Percentiles rank a stretch among this genome's conserved stretches.
Conservation (phyloP, 2,888 invertebrate genomes). For the Cephalotes varians region DNA sequence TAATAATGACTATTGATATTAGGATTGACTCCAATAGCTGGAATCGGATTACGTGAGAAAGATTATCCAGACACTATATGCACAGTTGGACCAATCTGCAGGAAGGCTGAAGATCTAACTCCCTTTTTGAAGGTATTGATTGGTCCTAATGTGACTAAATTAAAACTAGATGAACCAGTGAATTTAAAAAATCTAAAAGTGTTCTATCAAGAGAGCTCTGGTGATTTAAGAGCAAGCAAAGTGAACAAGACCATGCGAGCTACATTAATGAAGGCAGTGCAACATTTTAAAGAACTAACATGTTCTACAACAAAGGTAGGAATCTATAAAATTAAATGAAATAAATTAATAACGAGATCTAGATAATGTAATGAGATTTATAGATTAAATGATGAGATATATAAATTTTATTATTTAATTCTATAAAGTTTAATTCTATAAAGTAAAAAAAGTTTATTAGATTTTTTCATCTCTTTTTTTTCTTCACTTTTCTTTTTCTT, state of each 20-base stretch:
- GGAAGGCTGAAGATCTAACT: conserved; percentile 92
- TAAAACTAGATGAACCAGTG: conserved; percentile 88
- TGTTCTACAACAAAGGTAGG: conserved; percentile 82
- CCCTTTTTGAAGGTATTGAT: conserved; percentile 91
- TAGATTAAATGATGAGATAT: no score
- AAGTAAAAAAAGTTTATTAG: background rate
- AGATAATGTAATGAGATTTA: no score
- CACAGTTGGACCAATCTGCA: conserved; percentile 93
- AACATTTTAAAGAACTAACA: conserved; percentile 84
- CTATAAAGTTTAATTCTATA: background rate
- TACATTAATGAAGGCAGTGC: conserved; percentile 87
- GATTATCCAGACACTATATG: conserved; percentile 89
- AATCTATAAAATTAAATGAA: no score
- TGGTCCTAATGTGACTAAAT: conserved; percentile 86
- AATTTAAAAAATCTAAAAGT: conserved; percentile 90
- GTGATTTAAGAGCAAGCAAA: conserved; percentile 91
- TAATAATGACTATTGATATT: background rate
- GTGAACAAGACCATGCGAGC: conserved; percentile 90
- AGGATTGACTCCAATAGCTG: conserved; percentile 89
- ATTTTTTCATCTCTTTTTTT: background rate
- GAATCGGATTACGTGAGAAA: conserved; percentile 89
- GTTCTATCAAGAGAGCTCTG: conserved; percentile 92
- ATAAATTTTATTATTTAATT: conserved; percentile 21
- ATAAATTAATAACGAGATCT: no score
- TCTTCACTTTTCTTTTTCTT: background rate